These are phyloP conservation scores for Bedellia somnulentella DNA, from an alignment of 2,888 invertebrate species.

Conservation along the genomic window DNA sequence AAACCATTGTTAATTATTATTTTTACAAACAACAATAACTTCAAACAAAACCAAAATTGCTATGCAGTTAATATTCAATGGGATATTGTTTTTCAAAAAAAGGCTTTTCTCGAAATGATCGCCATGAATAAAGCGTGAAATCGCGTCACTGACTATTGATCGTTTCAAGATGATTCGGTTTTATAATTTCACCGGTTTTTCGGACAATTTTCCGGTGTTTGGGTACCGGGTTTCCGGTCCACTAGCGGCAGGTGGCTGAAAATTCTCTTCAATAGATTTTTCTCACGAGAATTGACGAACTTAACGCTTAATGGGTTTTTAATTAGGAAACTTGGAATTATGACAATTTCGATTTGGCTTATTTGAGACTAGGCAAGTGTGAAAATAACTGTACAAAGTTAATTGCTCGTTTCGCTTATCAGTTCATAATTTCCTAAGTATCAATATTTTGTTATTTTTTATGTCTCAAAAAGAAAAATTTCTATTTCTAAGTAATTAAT, in stretches of 20 bases:
- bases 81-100: too few relatives aligned
- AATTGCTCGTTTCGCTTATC: background rate
- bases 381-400: background rate
- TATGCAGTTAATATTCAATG: too few relatives aligned
- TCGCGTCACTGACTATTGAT: constrained; percentile 28
- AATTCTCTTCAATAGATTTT: constrained; percentile 27
- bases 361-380: constrained; percentile 10
- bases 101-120: too few relatives aligned
- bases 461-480: too few relatives aligned
- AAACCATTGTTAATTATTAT: too few relatives aligned
- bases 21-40: too few relatives aligned
- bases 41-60: too few relatives aligned
- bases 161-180: constrained; percentile 32
- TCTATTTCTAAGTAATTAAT: too few relatives aligned
- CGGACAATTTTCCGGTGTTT: constrained; percentile 53
- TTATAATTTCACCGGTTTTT: constrained; percentile 46
- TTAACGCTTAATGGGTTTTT: constrained; percentile 26
- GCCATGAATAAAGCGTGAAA: constrained; percentile 46
- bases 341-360: constrained; percentile 18
- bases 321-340: constrained; percentile 33
- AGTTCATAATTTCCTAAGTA: too few relatives aligned
- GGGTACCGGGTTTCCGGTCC: constrained; percentile 47
- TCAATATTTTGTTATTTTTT: too few relatives aligned
- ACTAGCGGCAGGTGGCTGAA: constrained; percentile 41
- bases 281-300: constrained; percentile 45